A percentile compares a stretch with the other conserved stretches of the same genome.
phyloP scores from a whole-genome alignment of 2,113 vertebrate genomes.

The Delphinus delphis region DNA sequence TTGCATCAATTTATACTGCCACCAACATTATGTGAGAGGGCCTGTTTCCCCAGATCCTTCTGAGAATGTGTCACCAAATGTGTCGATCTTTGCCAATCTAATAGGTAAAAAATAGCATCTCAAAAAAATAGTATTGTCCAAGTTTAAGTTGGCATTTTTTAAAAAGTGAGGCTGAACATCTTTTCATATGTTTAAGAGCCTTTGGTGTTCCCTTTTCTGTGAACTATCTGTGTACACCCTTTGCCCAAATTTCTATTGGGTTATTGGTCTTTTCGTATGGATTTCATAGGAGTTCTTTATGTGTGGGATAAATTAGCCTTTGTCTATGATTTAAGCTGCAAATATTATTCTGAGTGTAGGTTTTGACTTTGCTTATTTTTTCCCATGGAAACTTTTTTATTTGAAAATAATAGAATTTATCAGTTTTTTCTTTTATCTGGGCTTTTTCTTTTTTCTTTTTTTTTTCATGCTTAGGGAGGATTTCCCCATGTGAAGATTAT shows the following conservation, averaged over 20 bases:
- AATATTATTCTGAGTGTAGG: background rate
- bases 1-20: background rate
- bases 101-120: background rate
- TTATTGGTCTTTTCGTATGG: background rate
- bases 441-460: background rate
- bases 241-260: background rate
- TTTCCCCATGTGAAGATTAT: background rate
- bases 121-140: background rate
- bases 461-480: background rate
- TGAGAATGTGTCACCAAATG: background rate
- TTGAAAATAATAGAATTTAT: slow-evolving; percentile 16
- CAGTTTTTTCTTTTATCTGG: background rate
- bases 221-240: background rate
- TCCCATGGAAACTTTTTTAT: background rate
- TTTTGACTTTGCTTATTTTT: slow-evolving; percentile 1
- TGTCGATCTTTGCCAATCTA: background rate
- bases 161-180: background rate
- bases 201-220: background rate
- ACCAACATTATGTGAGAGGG: background rate
- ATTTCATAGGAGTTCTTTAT: background rate
- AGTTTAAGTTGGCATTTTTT: background rate
- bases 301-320: background rate
- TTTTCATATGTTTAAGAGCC: background rate
- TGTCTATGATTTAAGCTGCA: background rate
- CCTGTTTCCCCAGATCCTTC: background rate